Evolutionary conservation across 2,888 invertebrate species (phyloP), one percentile per base, ranked within the genome.

Genomic region (Spisula subtruncata): DNA sequence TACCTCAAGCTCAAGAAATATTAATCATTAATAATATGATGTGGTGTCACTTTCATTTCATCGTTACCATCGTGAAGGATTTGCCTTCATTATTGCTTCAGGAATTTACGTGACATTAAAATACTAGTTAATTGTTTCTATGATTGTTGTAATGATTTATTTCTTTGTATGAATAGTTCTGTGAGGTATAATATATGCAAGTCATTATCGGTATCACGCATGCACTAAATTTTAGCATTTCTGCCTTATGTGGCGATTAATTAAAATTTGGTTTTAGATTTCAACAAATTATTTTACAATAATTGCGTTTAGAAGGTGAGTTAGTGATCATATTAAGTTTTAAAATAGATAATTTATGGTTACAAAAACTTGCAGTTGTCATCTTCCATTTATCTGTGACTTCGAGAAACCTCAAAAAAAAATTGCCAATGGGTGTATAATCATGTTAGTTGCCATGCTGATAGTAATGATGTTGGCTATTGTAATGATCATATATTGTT

Each of bases 51-150:
- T 75, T 75, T 35, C 75, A 32, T 18, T 32, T 4, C 18, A 5
- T 75, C 35, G 32, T 75, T 75, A 75, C 12, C 32, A 6, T 32
- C 18, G 75, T 18, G 1, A 18, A 66, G 25, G 32, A 35, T 32
- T 32, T 75, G 32, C 75, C 35, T 75, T 75, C 16, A 4, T 75
- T 75, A 35, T 75, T 75, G 75, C 32, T 75, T 75, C 16, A 32
- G n/a, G 8, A 75, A 75, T 35, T 75, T 75, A 75, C 35, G 14
- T 75, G 75, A 75, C 75, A 35, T 75, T 75, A 75, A 75, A 75
- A 32, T 35, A 32, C 75, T 16, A 35, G 75, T 75, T 75, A 75
- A 75, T 75, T 75, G 75, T 75, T 75, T 75, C 75, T 35, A 4
- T 75, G 18, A 75, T 75, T 75, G 75, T 35, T 35, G 12, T 18